These are phyloP conservation scores for Oncorhynchus mykiss DNA, from an alignment of 2,113 vertebrate genomes.

Conservation along the genomic window DNA sequence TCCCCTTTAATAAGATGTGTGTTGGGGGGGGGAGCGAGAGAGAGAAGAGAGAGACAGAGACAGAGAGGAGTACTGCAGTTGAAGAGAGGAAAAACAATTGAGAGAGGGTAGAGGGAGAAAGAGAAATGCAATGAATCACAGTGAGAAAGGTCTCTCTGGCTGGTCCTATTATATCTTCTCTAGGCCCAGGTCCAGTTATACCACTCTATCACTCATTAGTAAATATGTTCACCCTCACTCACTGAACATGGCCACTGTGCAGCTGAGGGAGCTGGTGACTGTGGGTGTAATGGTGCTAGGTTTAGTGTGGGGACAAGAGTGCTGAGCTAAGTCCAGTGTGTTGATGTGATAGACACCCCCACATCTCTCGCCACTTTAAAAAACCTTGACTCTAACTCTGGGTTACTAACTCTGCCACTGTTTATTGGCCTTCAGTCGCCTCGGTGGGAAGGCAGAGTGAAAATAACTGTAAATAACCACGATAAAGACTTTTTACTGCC, in stretches of 20 bases:
- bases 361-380: conserved; percentile 27
- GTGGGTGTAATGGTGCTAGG: neutral
- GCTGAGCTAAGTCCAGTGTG: conserved; percentile 37
- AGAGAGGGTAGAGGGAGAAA: neutral
- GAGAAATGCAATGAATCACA: neutral
- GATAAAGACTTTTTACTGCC: conserved; percentile 50
- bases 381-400: conserved; percentile 23
- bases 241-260: conserved; percentile 1
- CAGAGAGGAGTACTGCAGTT: neutral
- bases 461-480: conserved; percentile 54
- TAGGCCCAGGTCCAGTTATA: neutral
- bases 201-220: conserved; percentile 3
- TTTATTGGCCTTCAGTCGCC: conserved; percentile 55
- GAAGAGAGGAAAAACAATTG: neutral
- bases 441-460: conserved; percentile 38
- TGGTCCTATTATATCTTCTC: conserved; percentile 16
- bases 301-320: neutral
- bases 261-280: neutral
- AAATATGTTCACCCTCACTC: neutral
- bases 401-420: conserved; percentile 34
- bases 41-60: too few relatives aligned
- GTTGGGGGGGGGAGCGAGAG: neutral
- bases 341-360: conserved; percentile 53
- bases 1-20: neutral
- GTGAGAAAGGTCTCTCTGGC: neutral